These are phyloP conservation scores for Eolophus roseicapilla DNA, from an alignment of 2,113 vertebrate genomes.

Conservation along the genomic window DNA sequence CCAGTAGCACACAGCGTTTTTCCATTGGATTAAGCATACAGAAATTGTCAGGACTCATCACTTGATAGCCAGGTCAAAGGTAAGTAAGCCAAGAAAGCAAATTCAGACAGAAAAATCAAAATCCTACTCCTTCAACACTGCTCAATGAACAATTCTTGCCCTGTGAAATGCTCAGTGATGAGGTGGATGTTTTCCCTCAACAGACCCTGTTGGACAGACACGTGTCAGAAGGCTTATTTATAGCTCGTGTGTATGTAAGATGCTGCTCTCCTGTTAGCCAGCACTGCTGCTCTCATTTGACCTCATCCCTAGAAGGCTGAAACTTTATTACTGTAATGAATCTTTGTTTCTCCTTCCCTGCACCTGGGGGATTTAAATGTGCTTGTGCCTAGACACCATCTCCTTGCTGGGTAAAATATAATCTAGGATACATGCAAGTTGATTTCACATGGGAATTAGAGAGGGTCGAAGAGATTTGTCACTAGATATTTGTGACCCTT, in stretches of 20 bases:
- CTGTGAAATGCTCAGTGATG: background rate
- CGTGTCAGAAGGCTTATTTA: background rate
- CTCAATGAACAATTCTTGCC: background rate
- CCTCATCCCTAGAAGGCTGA: constrained; percentile 47
- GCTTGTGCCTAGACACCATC: background rate
- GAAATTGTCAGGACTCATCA: background rate
- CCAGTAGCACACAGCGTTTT: background rate
- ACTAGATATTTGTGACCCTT: background rate
- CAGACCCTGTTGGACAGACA: background rate
- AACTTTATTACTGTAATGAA: constrained; percentile 55
- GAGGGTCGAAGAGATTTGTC: constrained; percentile 29
- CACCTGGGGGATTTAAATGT: background rate
- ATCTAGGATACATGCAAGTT: background rate
- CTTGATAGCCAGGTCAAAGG: background rate
- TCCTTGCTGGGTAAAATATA: background rate
- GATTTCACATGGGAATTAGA: constrained; percentile 33
- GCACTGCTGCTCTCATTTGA: background rate
- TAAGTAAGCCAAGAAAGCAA: background rate
- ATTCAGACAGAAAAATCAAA: background rate
- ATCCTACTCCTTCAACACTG: background rate
- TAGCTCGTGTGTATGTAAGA: background rate
- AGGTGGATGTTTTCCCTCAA: background rate
- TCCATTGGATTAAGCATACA: background rate
- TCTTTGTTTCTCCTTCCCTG: constrained; percentile 44
- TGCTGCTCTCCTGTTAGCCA: background rate